Conservation (phyloP, 2,797 vertebrate species). For the Acestrorhynchus altus region DNA sequence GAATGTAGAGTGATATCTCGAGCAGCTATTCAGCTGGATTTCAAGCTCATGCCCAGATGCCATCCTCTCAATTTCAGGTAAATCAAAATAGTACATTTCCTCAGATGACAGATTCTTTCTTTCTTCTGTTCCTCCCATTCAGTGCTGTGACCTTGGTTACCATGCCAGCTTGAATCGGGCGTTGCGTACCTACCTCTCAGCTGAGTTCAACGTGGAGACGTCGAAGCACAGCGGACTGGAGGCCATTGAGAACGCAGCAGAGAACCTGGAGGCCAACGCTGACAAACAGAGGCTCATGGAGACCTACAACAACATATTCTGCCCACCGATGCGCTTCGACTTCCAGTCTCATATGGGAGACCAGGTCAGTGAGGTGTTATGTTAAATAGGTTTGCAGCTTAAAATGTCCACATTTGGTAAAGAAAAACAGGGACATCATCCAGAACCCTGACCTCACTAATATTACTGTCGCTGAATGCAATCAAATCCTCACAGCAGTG, state of each 20-base stretch:
- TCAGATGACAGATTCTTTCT: background rate
- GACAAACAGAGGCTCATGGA: constrained; percentile 99
- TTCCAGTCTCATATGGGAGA: constrained; percentile 99
- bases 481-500: too few species aligned
- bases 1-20: constrained; percentile 3
- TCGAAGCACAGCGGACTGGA: constrained; percentile 94
- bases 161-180: constrained; percentile 95
- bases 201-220: constrained; percentile 93
- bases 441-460: too few species aligned
- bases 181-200: constrained; percentile 94
- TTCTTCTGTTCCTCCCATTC: constrained; percentile 56
- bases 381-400: too few species aligned
- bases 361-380: constrained; percentile 83
- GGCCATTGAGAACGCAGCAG: constrained; percentile 89
- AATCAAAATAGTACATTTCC: background rate
- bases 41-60: background rate
- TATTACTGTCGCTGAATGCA: too few species aligned
- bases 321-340: constrained; percentile 94
- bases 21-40: background rate
- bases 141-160: constrained; percentile 99
- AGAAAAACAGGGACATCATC: too few species aligned
- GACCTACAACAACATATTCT: constrained; percentile 97
- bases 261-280: constrained; percentile 92
- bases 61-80: background rate
- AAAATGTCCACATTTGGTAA: too few species aligned